These are phyloP conservation scores for Apamea sordens DNA, from an alignment of 2,888 invertebrate species.

Conservation along the genomic window DNA sequence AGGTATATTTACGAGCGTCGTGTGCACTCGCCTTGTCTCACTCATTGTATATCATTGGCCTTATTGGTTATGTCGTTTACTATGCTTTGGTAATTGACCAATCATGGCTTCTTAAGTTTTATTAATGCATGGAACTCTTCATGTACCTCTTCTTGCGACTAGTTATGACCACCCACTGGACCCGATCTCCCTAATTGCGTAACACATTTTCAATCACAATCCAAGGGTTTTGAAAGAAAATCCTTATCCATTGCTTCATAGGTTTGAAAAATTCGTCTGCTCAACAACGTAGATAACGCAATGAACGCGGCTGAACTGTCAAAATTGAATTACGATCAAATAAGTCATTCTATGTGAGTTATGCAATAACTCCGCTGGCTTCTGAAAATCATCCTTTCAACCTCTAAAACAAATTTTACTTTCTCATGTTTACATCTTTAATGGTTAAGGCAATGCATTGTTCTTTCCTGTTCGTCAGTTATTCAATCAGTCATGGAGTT, in stretches of 20 bases:
- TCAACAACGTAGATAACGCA: too few species aligned
- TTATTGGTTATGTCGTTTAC: conserved; percentile 61
- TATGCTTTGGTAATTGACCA: conserved; percentile 58
- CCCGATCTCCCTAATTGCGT: background rate
- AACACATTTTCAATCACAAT: too few species aligned
- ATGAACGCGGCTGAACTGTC: too few species aligned
- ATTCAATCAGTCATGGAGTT: background rate
- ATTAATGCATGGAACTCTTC: conserved; percentile 22
- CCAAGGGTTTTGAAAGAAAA: too few species aligned
- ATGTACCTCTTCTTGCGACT: background rate
- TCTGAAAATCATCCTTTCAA: background rate
- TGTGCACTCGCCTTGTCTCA: conserved; percentile 48
- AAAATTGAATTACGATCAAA: too few species aligned
- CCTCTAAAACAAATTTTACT: background rate
- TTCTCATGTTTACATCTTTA: background rate
- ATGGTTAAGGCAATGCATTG: background rate
- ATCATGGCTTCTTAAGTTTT: conserved; percentile 35
- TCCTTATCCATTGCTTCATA: too few species aligned
- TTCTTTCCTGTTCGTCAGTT: background rate
- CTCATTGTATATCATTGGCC: conserved; percentile 56
- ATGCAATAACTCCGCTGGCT: too few species aligned
- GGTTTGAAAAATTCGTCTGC: too few species aligned
- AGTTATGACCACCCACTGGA: conserved; percentile 1
- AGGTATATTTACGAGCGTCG: conserved; percentile 56
- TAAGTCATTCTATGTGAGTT: too few species aligned